A percentile compares a stretch with the other conserved stretches of the same genome.
Evolutionary conservation across 2,113 vertebrate genomes (phyloP).

Genomic region (Stomatorhinus ivindoensis): DNA sequence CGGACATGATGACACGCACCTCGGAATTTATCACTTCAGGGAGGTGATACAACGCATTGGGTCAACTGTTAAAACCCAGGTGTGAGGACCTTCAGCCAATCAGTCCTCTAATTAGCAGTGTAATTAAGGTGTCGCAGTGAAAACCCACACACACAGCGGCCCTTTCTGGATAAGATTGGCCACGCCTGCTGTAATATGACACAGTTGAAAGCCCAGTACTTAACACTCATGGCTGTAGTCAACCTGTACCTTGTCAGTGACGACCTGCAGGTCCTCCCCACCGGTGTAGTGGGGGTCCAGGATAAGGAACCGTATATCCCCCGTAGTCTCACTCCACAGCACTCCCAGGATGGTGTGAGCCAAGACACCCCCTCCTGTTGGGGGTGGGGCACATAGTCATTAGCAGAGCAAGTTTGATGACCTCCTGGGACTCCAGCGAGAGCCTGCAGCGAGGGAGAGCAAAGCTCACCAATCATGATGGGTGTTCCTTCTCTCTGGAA

Average conservation of each 20-base stretch:
- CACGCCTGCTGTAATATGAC: not conserved
- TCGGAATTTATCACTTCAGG: no score
- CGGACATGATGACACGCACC: no score
- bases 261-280: conserved; percentile 77
- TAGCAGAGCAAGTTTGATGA: not conserved
- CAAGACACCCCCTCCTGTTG: conserved; percentile 81
- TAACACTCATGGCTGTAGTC: not conserved
- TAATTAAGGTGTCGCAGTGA: not conserved
- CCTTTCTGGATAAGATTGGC: not conserved
- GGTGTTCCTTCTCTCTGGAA: conserved; percentile 86
- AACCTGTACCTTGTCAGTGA: conserved; percentile 79
- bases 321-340: conserved; percentile 83
- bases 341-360: conserved; percentile 96
- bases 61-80: not conserved
- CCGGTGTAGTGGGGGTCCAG: conserved; percentile 95
- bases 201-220: not conserved
- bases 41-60: no score
- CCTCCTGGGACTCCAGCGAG: not conserved
- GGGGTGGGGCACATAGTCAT: not conserved
- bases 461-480: conserved; percentile 86
- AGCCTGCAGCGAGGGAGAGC: not conserved
- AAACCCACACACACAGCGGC: not conserved
- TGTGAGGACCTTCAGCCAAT: not conserved
- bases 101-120: not conserved
- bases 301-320: conserved; percentile 84